Conservation (phyloP, 2,888 invertebrate genomes). For the Tridacna crocea region DNA sequence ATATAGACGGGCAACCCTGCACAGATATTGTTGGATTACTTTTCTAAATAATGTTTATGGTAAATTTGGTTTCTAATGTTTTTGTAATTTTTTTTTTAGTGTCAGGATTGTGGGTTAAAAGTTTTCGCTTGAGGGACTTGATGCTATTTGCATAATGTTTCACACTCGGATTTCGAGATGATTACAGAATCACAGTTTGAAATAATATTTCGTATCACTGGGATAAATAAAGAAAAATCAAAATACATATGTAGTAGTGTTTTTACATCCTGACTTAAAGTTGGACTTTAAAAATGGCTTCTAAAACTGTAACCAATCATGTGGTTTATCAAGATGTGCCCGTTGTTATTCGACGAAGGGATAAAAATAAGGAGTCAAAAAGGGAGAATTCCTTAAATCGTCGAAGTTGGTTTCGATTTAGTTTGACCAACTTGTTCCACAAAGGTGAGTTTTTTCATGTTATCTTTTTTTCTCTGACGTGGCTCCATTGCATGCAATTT, state of each 20-base stretch:
- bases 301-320: slow-evolving; percentile 12
- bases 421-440: slow-evolving; percentile 59
- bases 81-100: too few relatives aligned
- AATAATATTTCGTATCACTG: slow-evolving; percentile 1
- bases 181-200: slow-evolving; percentile 1
- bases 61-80: too few relatives aligned
- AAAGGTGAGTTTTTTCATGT: slow-evolving; percentile 48
- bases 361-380: slow-evolving; percentile 51
- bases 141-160: slow-evolving; percentile 18
- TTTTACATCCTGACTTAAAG: not conserved
- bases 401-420: slow-evolving; percentile 63
- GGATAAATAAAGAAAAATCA: slow-evolving; percentile 12
- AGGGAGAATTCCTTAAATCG: slow-evolving; percentile 53
- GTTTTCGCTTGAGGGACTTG: slow-evolving; percentile 13
- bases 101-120: too few relatives aligned
- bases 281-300: slow-evolving; percentile 16
- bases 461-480: too few relatives aligned
- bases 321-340: slow-evolving; percentile 37
- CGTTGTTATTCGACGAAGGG: slow-evolving; percentile 51
- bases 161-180: slow-evolving; percentile 4
- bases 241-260: not conserved
- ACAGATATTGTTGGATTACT: too few relatives aligned
- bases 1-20: too few relatives aligned
- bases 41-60: too few relatives aligned
- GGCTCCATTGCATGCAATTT: too few relatives aligned